Evolutionary conservation across 2,113 vertebrate genomes (phyloP), one percentile per base, ranked within the genome.

Genomic region (Rhodinocichla rosea): DNA sequence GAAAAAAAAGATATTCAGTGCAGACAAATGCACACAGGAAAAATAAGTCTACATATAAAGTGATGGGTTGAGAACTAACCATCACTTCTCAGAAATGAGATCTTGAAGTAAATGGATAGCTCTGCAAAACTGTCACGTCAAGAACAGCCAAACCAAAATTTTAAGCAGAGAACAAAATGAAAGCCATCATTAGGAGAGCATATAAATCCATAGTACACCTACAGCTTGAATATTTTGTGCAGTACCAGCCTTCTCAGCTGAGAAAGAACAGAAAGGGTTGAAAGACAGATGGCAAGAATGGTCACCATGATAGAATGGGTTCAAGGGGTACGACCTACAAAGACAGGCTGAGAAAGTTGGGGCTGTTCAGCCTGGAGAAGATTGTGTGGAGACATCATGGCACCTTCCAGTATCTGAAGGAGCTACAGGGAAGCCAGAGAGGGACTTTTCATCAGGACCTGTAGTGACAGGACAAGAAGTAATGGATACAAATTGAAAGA

Each of bases 71-170:
- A 68, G 52, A 94, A 49, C 57, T 89, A 84, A 67, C 73, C 56
- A 68, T 95, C 67, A 42, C 81, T 95, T 91, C 84, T 91, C 75
- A 93, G 90, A 95, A 93, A 93, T 65, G 21, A 91, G 84, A 87
- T 90, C 69, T 94, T 85, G 49, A 90, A 81, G 60, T 84, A 87
- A 94, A 85, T 73, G 70, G 81, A 56, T 87, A 94, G 70, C 76
- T 93, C 87, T 73, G 67, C 50, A 89, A 79, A 96, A 79, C 87
- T 85, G 78, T 91, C 83, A 89, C 0, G 0, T 89, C 84, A 92
- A 78, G 64, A 89, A 81, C 42, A 87, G 69, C 42, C 0, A 1
- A 95, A 69, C 68, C 37, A 91, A 96, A 94, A 83, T 89, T 87
- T 92, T 84, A 77, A 95, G 71, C 92, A 74, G 64, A 81, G 89